These are phyloP conservation scores for Macaria liturata DNA, from an alignment of 2,888 invertebrate genomes.

Conservation along the genomic window DNA sequence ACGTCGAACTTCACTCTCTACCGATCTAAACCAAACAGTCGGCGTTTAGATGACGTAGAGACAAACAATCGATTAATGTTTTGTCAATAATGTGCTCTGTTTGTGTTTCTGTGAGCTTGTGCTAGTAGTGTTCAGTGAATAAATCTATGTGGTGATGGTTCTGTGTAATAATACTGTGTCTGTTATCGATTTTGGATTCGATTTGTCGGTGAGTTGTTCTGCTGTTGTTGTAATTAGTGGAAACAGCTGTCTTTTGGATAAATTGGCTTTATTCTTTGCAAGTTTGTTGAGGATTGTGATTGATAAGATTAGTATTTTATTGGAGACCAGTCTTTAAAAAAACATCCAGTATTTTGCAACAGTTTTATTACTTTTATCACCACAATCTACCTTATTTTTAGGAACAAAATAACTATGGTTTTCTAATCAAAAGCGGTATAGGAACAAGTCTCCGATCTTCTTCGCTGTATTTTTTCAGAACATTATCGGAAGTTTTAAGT, in stretches of 20 bases:
- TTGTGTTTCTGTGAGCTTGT: constrained; percentile 39
- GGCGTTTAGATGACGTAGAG: constrained; percentile 67
- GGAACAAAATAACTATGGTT: constrained; percentile 26
- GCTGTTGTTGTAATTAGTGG: constrained; percentile 22
- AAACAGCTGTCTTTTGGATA: constrained; percentile 15
- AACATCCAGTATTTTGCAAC: no score
- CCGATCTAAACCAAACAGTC: constrained; percentile 57
- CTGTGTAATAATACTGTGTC: constrained; percentile 22
- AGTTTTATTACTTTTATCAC: no score
- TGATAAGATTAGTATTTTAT: no score
- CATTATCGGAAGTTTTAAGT: constrained; percentile 16
- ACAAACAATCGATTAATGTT: constrained; percentile 69
- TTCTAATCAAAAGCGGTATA: constrained; percentile 52
- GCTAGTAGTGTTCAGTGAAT: constrained; percentile 37
- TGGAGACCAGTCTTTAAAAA: no score
- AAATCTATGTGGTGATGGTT: constrained; percentile 42
- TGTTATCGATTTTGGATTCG: constrained; percentile 20
- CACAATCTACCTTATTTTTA: no score
- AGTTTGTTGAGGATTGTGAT: no score
- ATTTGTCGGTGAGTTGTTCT: constrained; percentile 27
- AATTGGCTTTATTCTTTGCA: no score
- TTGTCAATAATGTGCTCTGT: constrained; percentile 66
- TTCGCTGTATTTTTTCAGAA: constrained; percentile 33
- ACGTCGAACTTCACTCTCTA: constrained; percentile 65
- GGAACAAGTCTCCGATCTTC: constrained; percentile 55